Evolutionary conservation across 2,888 invertebrate species (phyloP), one percentile per base, ranked within the genome.

Genomic region (Temnothorax unifasciatus): DNA sequence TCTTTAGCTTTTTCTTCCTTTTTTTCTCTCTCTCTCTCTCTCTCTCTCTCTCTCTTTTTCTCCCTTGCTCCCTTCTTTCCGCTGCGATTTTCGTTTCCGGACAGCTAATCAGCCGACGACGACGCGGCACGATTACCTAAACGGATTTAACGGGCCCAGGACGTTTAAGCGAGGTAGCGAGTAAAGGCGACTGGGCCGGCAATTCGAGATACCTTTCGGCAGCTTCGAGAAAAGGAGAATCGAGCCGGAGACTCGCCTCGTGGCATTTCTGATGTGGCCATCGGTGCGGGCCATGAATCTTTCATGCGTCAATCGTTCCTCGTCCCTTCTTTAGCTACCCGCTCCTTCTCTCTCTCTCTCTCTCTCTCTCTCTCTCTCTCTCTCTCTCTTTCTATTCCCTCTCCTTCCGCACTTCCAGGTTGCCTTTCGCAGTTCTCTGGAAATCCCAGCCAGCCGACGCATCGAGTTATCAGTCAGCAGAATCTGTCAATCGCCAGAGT

Each of bases 211-310:
- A 87, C 85, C 86, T 89, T 90, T 89, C 86, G 85, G 83, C 81
- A 85, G 82, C 69, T 79, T 79, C 69, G 86, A 86, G 85, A 85
- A 91, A 89, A 86, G 86, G 88, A 89, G 86, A 90, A 88, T 87
- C 87, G 89, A 84, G 82, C 76, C 15, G 88, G 71, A 29, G 83
- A 79, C 86, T 82, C 66, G 89, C 91, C 89, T 87, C 89, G 86
- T 82, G 89, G 92, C 91, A 91, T 92, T 93, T 93, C 91, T 90
- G 92, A 92, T 92, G 90, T 90, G 91, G 87, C 89, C 90, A 90
- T 89, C 89, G 91, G 90, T 90, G 91, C 93, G 89, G 89, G 92
- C 91, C 93, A 94, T 94, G 94, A 94, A 94, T 94, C 93, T 94
- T 94, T 94, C 94, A 94, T 94, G 92, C 90, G 89, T 88, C 90